Conservation (phyloP, 2,113 vertebrate genomes). For the Crocuta crocuta region DNA sequence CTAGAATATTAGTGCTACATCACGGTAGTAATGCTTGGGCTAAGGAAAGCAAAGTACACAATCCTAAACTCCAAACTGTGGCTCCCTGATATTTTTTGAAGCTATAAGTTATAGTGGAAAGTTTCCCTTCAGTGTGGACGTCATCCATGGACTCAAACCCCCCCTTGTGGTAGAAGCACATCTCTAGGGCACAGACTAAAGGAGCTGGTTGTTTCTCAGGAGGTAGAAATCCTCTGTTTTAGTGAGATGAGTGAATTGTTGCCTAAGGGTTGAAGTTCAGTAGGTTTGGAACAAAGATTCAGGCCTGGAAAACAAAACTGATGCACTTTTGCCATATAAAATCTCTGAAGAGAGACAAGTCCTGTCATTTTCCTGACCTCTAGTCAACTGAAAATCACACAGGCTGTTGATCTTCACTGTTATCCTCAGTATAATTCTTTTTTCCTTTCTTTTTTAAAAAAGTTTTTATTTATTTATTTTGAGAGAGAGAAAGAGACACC, state of each 20-base stretch:
- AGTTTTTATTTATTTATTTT: too few species aligned
- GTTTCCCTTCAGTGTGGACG: neutral
- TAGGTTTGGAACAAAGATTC: slow-evolving; percentile 44
- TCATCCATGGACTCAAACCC: neutral
- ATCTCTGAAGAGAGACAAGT: neutral
- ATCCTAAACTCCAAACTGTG: neutral
- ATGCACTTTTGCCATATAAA: slow-evolving; percentile 9
- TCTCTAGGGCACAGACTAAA: neutral
- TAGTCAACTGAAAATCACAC: neutral
- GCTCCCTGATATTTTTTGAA: neutral
- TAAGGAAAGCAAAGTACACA: neutral
- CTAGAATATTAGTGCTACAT: neutral
- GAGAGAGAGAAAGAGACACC: too few species aligned
- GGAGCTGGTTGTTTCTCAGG: neutral
- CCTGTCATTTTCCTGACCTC: neutral
- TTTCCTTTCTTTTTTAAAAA: too few species aligned
- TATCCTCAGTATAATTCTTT: neutral
- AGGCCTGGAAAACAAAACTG: neutral
- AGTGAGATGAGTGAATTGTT: neutral
- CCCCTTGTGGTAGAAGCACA: slow-evolving; percentile 57
- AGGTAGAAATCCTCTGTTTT: neutral
- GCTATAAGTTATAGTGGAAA: neutral
- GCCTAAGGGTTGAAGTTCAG: neutral
- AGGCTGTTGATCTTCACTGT: neutral
- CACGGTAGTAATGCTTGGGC: neutral